Evolutionary conservation across 2,113 vertebrate species (phyloP).

Genomic region (Polypterus senegalus): DNA sequence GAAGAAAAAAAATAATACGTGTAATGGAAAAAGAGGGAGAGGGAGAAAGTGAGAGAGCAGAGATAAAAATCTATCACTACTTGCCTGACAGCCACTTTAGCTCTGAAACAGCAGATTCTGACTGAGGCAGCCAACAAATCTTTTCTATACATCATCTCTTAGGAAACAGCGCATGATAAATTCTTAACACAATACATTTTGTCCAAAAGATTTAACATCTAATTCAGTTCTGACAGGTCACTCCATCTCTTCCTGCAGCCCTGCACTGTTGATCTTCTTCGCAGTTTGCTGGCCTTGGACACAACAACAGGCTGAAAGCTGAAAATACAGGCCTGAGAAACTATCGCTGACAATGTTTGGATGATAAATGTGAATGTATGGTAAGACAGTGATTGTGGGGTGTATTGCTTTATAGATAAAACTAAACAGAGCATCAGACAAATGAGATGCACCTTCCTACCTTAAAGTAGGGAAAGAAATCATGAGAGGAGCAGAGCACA

Average conservation of each 20-base stretch:
- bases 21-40: conserved; percentile 8
- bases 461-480: too few relatives aligned
- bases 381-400: not conserved
- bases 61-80: conserved; percentile 42
- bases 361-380: not conserved
- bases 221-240: conserved; percentile 55
- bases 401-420: too few relatives aligned
- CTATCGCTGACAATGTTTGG: not conserved
- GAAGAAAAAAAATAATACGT: conserved; percentile 1
- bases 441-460: too few relatives aligned
- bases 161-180: conserved; percentile 60
- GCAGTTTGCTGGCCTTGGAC: conserved; percentile 43
- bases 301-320: not conserved
- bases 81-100: conserved; percentile 43
- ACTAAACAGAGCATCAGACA: too few relatives aligned
- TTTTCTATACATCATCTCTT: conserved; percentile 46
- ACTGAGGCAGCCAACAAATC: conserved; percentile 27
- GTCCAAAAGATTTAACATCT: conserved; percentile 71
- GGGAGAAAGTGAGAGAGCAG: conserved; percentile 19
- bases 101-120: conserved; percentile 43
- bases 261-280: conserved; percentile 41
- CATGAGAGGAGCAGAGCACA: too few relatives aligned
- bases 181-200: conserved; percentile 61
- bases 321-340: conserved; percentile 4
- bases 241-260: conserved; percentile 39